Conservation (phyloP, 2,888 invertebrate genomes). For the Eurois occulta region DNA sequence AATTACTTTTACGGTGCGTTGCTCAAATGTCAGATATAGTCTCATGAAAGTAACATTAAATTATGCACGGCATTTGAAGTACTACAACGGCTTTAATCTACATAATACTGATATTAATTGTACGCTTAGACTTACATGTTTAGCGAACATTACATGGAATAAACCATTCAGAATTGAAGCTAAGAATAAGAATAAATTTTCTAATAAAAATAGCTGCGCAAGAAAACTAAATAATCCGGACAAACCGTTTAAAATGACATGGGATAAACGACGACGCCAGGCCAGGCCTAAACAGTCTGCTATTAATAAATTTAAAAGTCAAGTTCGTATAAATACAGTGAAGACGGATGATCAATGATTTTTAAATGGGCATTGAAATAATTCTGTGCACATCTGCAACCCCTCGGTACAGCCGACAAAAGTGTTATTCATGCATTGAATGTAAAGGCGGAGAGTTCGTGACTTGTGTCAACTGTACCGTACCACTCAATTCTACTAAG, state of each 20-base stretch:
- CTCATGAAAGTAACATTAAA: constrained; percentile 59
- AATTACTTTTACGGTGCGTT: constrained; percentile 62
- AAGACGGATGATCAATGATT: constrained; percentile 64
- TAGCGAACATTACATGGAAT: constrained; percentile 41
- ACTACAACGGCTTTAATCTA: constrained; percentile 50
- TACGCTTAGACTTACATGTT: constrained; percentile 49
- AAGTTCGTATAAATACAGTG: constrained; percentile 51
- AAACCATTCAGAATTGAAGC: constrained; percentile 24
- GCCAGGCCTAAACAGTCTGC: constrained; percentile 47
- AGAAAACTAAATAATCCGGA: constrained; percentile 51
- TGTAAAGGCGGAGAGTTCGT: constrained; percentile 69
- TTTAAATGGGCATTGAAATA: constrained; percentile 64
- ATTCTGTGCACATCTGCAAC: constrained; percentile 69
- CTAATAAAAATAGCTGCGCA: constrained; percentile 37
- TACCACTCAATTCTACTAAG: constrained; percentile 72
- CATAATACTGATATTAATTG: constrained; percentile 61
- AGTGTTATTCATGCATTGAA: constrained; percentile 71
- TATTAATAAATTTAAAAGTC: constrained; percentile 59
- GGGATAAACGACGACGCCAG: constrained; percentile 52
- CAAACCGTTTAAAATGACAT: constrained; percentile 55
- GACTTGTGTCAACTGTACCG: constrained; percentile 70
- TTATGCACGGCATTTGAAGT: constrained; percentile 57
- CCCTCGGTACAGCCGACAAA: constrained; percentile 65
- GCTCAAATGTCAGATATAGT: constrained; percentile 54
- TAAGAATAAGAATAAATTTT: constrained; percentile 39